Evolutionary conservation across 2,797 vertebrate species (phyloP).

Genomic region (Paratrypauchen microcephalus): DNA sequence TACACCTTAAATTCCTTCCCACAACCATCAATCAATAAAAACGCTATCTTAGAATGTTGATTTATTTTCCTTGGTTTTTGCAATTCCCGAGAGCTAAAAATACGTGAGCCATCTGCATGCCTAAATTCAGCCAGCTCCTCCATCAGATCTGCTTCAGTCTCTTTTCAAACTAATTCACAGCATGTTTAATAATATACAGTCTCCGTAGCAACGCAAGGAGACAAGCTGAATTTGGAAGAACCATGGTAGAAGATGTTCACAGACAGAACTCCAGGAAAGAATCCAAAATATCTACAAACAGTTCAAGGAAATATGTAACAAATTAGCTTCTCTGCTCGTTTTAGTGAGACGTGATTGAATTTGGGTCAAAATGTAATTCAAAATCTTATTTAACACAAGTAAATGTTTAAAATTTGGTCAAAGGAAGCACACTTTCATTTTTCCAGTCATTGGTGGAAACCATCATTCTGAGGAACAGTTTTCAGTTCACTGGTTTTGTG

Average conservation of each 20-base stretch:
- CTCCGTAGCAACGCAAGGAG: constrained; percentile 29
- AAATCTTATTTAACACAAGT: too few relatives aligned
- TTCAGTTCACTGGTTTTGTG: too few relatives aligned
- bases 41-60: constrained; percentile 5
- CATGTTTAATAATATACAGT: constrained; percentile 20
- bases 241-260: background rate
- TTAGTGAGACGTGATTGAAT: too few relatives aligned
- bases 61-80: background rate
- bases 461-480: background rate
- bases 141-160: constrained; percentile 20
- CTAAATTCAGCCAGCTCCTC: constrained; percentile 23
- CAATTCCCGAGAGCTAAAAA: constrained; percentile 14
- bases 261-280: background rate
- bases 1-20: background rate
- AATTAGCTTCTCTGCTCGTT: too few relatives aligned
- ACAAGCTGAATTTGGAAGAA: constrained; percentile 8
- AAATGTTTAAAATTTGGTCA: too few relatives aligned
- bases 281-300: background rate
- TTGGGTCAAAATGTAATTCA: too few relatives aligned
- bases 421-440: background rate
- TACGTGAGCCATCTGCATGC: constrained; percentile 30
- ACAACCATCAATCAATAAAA: background rate
- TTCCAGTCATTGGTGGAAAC: background rate
- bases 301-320: too few relatives aligned
- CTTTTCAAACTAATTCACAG: constrained; percentile 18